Evolutionary conservation across 2,113 vertebrate genomes (phyloP).

Genomic region (Malurus cyaneus): DNA sequence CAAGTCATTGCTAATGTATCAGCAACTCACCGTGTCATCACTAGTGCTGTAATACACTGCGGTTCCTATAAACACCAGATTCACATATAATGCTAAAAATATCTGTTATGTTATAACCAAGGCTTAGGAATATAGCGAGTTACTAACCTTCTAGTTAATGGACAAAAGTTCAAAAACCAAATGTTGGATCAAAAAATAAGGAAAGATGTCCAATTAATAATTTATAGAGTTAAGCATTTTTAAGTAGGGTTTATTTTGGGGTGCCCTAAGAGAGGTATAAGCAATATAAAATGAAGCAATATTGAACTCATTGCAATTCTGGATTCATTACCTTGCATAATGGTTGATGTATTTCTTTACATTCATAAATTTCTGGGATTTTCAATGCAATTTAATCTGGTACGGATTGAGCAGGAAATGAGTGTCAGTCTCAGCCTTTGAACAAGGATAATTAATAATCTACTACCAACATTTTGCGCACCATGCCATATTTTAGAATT

Average conservation of each 20-base stretch:
- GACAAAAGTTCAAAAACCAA: background rate
- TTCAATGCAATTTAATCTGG: background rate
- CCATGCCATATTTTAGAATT: background rate
- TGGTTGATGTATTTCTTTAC: background rate
- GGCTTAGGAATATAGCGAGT: background rate
- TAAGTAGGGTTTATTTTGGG: background rate
- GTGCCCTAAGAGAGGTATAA: background rate
- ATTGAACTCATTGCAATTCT: background rate
- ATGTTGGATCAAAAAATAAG: background rate
- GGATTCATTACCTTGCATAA: background rate
- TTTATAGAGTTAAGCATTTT: background rate
- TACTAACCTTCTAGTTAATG: background rate
- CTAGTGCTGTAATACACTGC: background rate
- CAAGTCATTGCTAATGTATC: background rate
- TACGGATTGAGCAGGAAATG: background rate
- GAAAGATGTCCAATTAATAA: rapidly evolving
- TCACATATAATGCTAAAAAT: background rate
- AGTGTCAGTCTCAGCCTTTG: background rate
- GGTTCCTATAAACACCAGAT: background rate
- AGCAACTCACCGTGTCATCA: background rate
- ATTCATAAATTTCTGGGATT: background rate
- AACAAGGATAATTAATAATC: background rate
- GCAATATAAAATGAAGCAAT: background rate
- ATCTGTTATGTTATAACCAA: background rate
- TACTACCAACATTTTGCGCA: background rate